These are phyloP conservation scores for Pelmatolapia mariae DNA, from an alignment of 2,113 vertebrate genomes.

Conservation along the genomic window DNA sequence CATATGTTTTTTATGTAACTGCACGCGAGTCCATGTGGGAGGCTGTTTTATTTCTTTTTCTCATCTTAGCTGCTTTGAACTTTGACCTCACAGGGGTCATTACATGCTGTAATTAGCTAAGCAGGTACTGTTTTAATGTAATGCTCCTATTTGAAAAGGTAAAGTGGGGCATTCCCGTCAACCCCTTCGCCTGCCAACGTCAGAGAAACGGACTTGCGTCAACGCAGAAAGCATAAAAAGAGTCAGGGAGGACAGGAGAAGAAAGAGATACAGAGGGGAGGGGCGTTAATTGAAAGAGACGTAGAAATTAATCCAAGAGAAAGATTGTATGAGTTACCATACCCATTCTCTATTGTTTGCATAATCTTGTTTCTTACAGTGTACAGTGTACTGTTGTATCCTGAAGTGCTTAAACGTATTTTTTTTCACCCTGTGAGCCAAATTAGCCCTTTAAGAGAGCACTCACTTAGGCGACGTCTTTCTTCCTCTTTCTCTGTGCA, in stretches of 20 bases:
- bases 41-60: not conserved
- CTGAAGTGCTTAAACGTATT: not conserved
- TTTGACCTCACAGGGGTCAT: not conserved
- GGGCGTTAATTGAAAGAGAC: not conserved
- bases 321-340: not conserved
- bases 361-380: not conserved
- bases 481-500: not conserved
- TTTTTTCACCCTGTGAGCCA: not conserved
- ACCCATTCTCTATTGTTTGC: not conserved
- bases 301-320: not conserved
- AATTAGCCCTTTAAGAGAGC: not conserved
- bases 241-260: not conserved
- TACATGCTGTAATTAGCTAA: not conserved
- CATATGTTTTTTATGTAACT: not conserved
- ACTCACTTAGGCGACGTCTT: not conserved
- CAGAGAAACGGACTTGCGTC: constrained; percentile 60
- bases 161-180: constrained; percentile 3
- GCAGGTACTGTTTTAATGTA: constrained; percentile 4
- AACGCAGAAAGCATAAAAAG: not conserved
- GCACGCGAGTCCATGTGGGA: not conserved
- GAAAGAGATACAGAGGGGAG: not conserved
- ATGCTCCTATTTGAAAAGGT: constrained; percentile 5
- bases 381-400: not conserved
- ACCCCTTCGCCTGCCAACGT: not conserved
- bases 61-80: constrained; percentile 9